Evolutionary conservation across 2,113 vertebrate genomes (phyloP).

Genomic region (Elachura formosa): DNA sequence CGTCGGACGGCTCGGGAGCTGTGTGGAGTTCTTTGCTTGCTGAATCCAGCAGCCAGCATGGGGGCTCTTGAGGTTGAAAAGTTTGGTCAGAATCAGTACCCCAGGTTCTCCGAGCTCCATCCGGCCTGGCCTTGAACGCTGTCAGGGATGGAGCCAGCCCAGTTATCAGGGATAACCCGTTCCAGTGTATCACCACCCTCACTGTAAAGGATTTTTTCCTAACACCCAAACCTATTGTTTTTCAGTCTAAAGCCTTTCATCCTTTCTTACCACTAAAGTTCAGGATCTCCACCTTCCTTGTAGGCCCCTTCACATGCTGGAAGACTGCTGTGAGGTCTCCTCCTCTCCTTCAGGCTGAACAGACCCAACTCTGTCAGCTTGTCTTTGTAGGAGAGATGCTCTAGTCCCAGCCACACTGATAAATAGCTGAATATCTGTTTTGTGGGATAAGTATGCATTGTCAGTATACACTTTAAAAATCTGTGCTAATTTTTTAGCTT

Average conservation of each 20-base stretch:
- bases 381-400: not conserved
- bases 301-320: too few relatives aligned
- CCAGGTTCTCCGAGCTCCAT: not conserved
- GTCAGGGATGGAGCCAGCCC: not conserved
- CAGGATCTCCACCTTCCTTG: not conserved
- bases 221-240: not conserved
- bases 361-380: not conserved
- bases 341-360: not conserved
- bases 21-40: fast-evolving
- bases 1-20: fast-evolving
- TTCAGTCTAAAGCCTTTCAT: not conserved
- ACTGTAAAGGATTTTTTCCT: not conserved
- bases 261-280: not conserved
- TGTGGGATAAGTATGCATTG: not conserved
- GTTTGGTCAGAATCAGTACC: not conserved
- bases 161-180: fast-evolving
- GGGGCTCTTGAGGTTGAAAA: not conserved
- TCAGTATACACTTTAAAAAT: too few relatives aligned
- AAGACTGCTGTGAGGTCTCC: not conserved
- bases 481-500: not conserved
- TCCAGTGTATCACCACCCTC: not conserved
- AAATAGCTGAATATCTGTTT: not conserved
- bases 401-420: not conserved
- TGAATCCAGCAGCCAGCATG: fast-evolving
- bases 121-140: not conserved